Percentiles rank a stretch among this genome's conserved stretches.
phyloP scores from a whole-genome alignment of 2,888 invertebrate species.

The Drosophila neonasuta region DNA sequence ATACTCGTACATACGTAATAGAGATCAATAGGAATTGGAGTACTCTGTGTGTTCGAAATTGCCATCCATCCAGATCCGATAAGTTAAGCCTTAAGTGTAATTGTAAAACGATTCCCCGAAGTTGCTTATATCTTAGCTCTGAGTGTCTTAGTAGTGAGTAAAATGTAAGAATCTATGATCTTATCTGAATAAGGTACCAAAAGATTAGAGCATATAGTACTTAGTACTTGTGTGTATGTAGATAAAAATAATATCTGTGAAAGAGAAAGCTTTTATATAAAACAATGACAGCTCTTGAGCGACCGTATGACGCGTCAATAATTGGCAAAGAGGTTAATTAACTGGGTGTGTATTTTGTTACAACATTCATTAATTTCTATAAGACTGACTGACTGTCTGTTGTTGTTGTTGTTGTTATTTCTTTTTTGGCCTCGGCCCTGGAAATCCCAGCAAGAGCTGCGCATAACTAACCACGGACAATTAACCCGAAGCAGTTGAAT shows the following conservation, averaged over 20 bases:
- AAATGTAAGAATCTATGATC: neutral
- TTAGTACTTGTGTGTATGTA: neutral
- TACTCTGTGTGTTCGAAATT: neutral
- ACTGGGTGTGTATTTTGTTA: slow-evolving; percentile 49
- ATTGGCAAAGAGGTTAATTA: slow-evolving; percentile 56
- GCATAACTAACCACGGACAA: slow-evolving; percentile 18
- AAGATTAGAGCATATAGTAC: too few species aligned
- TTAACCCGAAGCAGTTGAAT: slow-evolving; percentile 23
- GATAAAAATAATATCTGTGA: slow-evolving; percentile 1
- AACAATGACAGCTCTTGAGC: slow-evolving; percentile 25
- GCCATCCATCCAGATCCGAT: neutral
- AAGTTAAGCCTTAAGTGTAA: neutral
- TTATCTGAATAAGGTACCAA: neutral
- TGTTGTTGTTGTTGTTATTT: slow-evolving; percentile 2
- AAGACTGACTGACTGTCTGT: neutral
- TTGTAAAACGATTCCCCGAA: neutral
- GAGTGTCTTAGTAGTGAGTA: too few species aligned
- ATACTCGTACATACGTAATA: neutral
- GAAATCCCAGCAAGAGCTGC: slow-evolving; percentile 36
- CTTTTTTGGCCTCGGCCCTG: slow-evolving; percentile 37
- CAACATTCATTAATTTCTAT: slow-evolving; percentile 21
- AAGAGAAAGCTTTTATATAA: slow-evolving; percentile 45
- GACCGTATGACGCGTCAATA: slow-evolving; percentile 26
- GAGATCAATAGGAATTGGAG: neutral
- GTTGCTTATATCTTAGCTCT: neutral